Base-by-base conservation (phyloP, 1,140 invertebrate species). In the Aphelenchoides besseyi region DNA sequence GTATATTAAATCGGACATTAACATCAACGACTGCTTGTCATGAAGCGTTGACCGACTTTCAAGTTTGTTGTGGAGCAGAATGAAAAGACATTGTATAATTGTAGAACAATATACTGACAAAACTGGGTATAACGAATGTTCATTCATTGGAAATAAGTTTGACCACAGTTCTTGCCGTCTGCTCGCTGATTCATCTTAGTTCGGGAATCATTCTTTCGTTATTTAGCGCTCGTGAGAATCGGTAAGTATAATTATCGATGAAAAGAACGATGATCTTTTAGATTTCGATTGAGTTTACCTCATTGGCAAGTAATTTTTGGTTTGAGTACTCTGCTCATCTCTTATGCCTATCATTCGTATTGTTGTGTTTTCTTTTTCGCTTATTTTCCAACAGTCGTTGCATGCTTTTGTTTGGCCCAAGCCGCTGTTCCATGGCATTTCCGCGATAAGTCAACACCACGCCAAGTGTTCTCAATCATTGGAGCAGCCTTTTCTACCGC, bases 1-100 rank as follows among this genome's bases (percentile, higher is more conserved):
- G 75, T 26, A 41, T 76, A 35, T 61, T 76, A 29, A 76, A 76
- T 54, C 33, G 75, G 16, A 76, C 77, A n/a, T 18, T 78, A 8
- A 26, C 61, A 16, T 30, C 61, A 61, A 73, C 74, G 28, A 23
- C 23, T 3, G 16, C 37, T 1, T 73, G 71, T 57, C 18, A 69
- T 9, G 71, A 73, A 3, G 73, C 41, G 12, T 59, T 73, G 8
- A 12, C 12, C 9, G 32, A 74, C 12, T 71, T 72, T 9, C 70
- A 72, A 23, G 5, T 18, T 48, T 48, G 41, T 48, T 48, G 41
- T 48, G 41, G 23, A 16, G 41, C 41, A n/a, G 41, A 48, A 48
- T 61, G n/a, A n/a, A n/a, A n/a, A n/a, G n/a, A n/a, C n/a, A n/a
- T n/a, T n/a, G n/a, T n/a, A n/a, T n/a, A n/a, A n/a, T n/a, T 61